These are phyloP conservation scores for Gymnarchus niloticus DNA, from an alignment of 2,113 vertebrate species.

Conservation along the genomic window DNA sequence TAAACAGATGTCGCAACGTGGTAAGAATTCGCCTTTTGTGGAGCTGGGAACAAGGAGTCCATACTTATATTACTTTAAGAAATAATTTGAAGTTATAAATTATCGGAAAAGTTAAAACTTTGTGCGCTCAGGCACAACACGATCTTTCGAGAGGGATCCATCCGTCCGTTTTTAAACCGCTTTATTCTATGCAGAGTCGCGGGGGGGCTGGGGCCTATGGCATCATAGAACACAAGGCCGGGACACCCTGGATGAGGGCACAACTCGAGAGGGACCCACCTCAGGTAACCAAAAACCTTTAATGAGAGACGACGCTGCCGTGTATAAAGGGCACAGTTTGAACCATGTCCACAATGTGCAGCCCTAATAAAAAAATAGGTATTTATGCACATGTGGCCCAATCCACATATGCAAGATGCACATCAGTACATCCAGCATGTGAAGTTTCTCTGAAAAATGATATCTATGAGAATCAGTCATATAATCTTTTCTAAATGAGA, in stretches of 20 bases:
- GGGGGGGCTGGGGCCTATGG: no score
- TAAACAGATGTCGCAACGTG: constrained; percentile 53
- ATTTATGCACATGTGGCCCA: not conserved
- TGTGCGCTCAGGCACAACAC: not conserved
- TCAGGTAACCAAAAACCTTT: not conserved
- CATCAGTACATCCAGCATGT: constrained; percentile 27
- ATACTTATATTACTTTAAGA: not conserved
- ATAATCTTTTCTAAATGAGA: constrained; percentile 73
- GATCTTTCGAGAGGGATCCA: not conserved
- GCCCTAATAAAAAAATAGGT: not conserved
- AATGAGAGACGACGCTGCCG: constrained; percentile 34
- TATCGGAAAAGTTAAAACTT: not conserved
- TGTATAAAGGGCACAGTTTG: not conserved
- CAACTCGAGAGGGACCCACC: not conserved
- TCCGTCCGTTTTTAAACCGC: no score
- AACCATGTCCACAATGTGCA: constrained; percentile 27
- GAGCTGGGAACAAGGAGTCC: not conserved
- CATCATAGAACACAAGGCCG: no score
- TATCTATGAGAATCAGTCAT: constrained; percentile 61
- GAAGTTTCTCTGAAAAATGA: constrained; percentile 43
- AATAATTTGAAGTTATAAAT: constrained; percentile 1
- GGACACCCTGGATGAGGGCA: no score
- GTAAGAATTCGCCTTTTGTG: not conserved
- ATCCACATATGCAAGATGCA: not conserved
- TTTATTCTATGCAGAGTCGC: no score